phyloP scores from a whole-genome alignment of 2,113 vertebrate genomes.

The Brachionichthys hirsutus region DNA sequence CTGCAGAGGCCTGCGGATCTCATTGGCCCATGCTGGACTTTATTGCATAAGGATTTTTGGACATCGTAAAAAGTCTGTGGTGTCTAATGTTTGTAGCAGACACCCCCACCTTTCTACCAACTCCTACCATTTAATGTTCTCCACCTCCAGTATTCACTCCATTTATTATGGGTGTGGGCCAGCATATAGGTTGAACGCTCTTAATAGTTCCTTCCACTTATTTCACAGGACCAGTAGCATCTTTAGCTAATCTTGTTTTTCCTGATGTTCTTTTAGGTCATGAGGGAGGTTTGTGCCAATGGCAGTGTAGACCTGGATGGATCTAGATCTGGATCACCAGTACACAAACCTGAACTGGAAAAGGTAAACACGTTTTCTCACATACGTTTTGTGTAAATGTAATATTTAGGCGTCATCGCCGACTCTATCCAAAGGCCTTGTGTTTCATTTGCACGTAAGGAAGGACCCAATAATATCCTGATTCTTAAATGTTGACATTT shows the following conservation, averaged over 20 bases:
- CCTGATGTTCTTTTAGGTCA: slow-evolving; percentile 79
- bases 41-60: slow-evolving; percentile 48
- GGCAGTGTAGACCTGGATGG: slow-evolving; percentile 81
- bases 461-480: too few species aligned
- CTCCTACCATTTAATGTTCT: slow-evolving; percentile 2
- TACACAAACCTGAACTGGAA: slow-evolving; percentile 89
- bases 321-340: slow-evolving; percentile 79
- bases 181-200: slow-evolving; percentile 3
- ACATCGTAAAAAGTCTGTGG: slow-evolving; percentile 36
- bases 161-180: slow-evolving; percentile 34
- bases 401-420: too few species aligned
- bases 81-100: slow-evolving; percentile 57
- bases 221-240: background rate
- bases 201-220: background rate
- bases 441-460: too few species aligned
- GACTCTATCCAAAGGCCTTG: too few species aligned
- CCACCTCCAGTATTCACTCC: slow-evolving; percentile 1
- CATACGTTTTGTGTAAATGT: too few species aligned
- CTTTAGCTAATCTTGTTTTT: slow-evolving; percentile 14
- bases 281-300: slow-evolving; percentile 88
- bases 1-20: slow-evolving; percentile 53
- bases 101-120: background rate
- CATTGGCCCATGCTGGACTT: slow-evolving; percentile 43
- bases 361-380: slow-evolving; percentile 80
- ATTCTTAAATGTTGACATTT: too few species aligned